Evolutionary conservation across 1,140 invertebrate genomes (phyloP), one percentile per base, ranked within the genome.

Genomic region (Eupristina koningsbergeri): DNA sequence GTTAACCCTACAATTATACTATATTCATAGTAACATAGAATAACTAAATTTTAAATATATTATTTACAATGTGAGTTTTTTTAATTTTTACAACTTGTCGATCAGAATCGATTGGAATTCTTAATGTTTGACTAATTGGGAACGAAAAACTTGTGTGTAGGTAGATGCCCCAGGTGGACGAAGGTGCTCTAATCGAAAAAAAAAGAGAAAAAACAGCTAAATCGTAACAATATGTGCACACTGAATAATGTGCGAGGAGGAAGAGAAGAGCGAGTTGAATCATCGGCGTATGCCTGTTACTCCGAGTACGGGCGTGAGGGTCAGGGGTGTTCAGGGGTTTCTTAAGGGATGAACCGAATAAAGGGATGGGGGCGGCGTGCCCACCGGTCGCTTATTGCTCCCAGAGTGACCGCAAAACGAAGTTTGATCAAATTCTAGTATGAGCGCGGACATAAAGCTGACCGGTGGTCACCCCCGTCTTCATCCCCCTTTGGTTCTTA

Each of bases 391-490:
- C 89, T 92, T 92, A 93, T 92, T 92, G 89, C 92, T 93, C 92
- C 91, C 92, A 88, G 89, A 93, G 92, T 92, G 91, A 87, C 90
- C 91, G 91, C 92, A 92, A 93, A 93, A 92, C 90, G 90, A 92
- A 93, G 89, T 93, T 93, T 92, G 91, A 93, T 93, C 92, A 93
- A 92, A 92, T 93, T 93, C 91, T 91, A 92, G 90, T 90, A 53
- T 34, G 89, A 88, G 71, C 47, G 89, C 89, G 84, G 88, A 89
- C 91, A 92, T 93, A 93, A 93, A 93, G 92, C 91, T 93, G 92
- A 93, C 92, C 91, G 71, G 47, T 6, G 31, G 86, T 71, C 80
- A 41, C 45, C 85, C 41, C 83, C 29, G 79, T 53, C 53, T 74
- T 34, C 63, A 0, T 64, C 63, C 34, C 17, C 64, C 64, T 36